Percentiles rank a stretch among this genome's conserved stretches.
Conservation (phyloP, 2,797 vertebrate species). For the Rhodeus uyekii region DNA sequence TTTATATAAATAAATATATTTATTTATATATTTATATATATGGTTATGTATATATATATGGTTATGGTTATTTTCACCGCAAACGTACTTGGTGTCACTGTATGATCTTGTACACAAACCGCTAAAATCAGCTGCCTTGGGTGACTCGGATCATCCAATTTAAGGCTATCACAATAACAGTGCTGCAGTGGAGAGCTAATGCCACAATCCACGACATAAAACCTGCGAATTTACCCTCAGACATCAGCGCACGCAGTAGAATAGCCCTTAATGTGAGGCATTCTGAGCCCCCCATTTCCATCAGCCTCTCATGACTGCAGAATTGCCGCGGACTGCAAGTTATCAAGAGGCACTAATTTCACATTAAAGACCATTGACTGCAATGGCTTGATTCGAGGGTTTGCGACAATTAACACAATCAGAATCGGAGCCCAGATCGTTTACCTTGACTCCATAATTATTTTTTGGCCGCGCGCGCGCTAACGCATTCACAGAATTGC, state of each 20-base stretch:
- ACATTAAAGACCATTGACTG: conserved; percentile 99
- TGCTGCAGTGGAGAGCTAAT: conserved; percentile 63
- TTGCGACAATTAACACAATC: conserved; percentile 99
- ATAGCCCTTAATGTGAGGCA: conserved; percentile 76
- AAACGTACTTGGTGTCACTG: not conserved
- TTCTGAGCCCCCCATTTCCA: conserved; percentile 77
- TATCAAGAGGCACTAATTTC: conserved; percentile 99
- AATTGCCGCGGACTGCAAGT: conserved; percentile 97
- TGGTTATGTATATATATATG: too few species aligned
- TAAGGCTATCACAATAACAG: conserved; percentile 56
- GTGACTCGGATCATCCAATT: conserved; percentile 54
- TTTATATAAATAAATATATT: too few species aligned
- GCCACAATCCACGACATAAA: conserved; percentile 68
- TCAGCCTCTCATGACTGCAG: conserved; percentile 84
- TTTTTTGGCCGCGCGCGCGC: conserved; percentile 76
- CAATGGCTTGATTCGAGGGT: conserved; percentile 96
- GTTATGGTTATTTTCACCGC: not conserved
- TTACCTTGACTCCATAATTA: conserved; percentile 98
- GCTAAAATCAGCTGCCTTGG: not conserved
- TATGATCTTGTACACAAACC: not conserved
- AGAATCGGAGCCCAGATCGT: conserved; percentile 98
- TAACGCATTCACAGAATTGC: conserved; percentile 69
- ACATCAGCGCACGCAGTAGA: conserved; percentile 67
- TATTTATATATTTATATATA: too few species aligned
- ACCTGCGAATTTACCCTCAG: conserved; percentile 74